These are phyloP conservation scores for Tapirus terrestris DNA, from an alignment of 2,113 vertebrate species.

Conservation along the genomic window DNA sequence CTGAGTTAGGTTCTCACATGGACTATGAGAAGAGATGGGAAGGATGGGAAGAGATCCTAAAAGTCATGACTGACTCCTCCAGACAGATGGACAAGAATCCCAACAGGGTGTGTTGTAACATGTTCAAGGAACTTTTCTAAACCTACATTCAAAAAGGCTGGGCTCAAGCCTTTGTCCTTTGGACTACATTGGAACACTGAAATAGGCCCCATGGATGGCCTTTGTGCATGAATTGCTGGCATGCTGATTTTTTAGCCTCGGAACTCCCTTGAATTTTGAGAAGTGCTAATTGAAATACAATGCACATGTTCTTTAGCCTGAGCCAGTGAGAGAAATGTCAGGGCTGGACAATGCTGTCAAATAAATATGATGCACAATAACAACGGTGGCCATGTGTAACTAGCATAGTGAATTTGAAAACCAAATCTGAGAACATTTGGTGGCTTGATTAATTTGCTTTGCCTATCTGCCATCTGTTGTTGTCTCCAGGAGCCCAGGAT, in stretches of 20 bases:
- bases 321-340: slow-evolving; percentile 35
- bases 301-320: slow-evolving; percentile 23
- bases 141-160: slow-evolving; percentile 10
- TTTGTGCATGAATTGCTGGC: neutral
- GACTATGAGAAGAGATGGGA: neutral
- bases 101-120: neutral
- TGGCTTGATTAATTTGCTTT: slow-evolving; percentile 66
- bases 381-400: neutral
- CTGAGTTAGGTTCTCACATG: neutral
- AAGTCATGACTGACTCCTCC: neutral
- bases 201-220: neutral
- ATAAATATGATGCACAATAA: slow-evolving; percentile 52
- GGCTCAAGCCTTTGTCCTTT: neutral
- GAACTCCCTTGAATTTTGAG: slow-evolving; percentile 9
- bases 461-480: slow-evolving; percentile 68
- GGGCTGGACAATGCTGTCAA: slow-evolving; percentile 40
- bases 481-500: slow-evolving; percentile 60
- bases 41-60: neutral
- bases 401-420: slow-evolving; percentile 70
- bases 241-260: neutral
- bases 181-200: neutral
- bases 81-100: slow-evolving; percentile 1
- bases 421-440: slow-evolving; percentile 73
- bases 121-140: neutral
- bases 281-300: slow-evolving; percentile 61